Evolutionary conservation across 2,113 vertebrate species (phyloP), one percentile per base, ranked within the genome.

Genomic region (Noctilio leporinus): DNA sequence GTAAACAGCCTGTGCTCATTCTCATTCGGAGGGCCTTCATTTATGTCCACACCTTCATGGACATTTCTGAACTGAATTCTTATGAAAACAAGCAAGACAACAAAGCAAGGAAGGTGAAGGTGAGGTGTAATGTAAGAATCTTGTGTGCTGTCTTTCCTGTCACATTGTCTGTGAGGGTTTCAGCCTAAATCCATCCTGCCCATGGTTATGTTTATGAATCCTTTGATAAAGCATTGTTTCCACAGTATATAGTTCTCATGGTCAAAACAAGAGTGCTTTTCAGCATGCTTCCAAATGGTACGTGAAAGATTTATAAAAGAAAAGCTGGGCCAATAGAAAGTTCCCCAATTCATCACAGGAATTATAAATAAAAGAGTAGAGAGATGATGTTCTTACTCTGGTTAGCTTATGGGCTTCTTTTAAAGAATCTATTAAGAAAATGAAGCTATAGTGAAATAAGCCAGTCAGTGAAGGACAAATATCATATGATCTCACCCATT

Each of bases 31-130:
- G 53, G 64, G 33, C 62, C 82, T 73, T 77, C 55, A 77, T 22
- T 17, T 45, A 47, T 38, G n/a, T 72, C 45, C 38, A 70, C 12
- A 19, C 12, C 24, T 86, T 53, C 33, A 33, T n/a, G 22, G 43
- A 30, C 24, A 84, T 67, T 35, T 86, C 69, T 86, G 81, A 77
- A 73, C 81, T 70, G 59, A 83, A 75, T 55, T 94, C 62, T 83
- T 45, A 45, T 30, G 51, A 51, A 80, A 65, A 70, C 8, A 70
- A 22, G 26, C n/a, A 88, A 57, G 33, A 30, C 22, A 55, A 28
- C 33, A 55, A 67, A 77, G 51, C 51, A 51, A 45, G 30, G 28
- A 30, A 67, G 47, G 12, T 7, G 15, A 20, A 51, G 20, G 33
- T 1, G 15, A 5, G 5, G 10, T 4, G 10, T 64, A 14, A 7